phyloP scores from a whole-genome alignment of 2,797 vertebrate species.

The Pampus argenteus region DNA sequence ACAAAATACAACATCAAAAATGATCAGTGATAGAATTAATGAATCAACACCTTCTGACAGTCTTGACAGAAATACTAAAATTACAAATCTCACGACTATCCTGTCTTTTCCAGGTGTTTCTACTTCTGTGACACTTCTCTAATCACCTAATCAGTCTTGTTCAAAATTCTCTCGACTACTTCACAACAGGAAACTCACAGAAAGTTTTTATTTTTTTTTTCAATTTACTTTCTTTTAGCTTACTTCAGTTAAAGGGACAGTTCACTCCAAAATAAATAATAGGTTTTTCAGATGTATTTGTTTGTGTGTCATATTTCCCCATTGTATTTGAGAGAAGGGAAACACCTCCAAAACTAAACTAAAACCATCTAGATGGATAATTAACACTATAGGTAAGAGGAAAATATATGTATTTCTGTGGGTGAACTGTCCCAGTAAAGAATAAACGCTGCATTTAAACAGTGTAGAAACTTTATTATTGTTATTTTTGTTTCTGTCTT shows the following conservation, averaged over 20 bases:
- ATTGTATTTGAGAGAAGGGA: no score
- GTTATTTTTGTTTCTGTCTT: not conserved
- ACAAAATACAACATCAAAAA: not conserved
- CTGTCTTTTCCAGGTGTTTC: not conserved
- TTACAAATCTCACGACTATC: not conserved
- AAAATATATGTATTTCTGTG: no score
- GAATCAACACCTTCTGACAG: not conserved
- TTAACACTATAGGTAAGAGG: no score
- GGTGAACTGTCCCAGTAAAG: no score
- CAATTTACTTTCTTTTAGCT: not conserved
- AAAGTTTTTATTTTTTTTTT: not conserved
- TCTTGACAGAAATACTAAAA: not conserved
- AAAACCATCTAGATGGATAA: no score
- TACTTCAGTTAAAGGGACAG: not conserved
- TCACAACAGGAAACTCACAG: not conserved
- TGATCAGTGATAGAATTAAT: not conserved
- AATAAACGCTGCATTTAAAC: no score
- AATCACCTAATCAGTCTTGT: not conserved
- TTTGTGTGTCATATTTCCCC: no score
- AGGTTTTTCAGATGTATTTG: no score
- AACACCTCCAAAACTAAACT: no score
- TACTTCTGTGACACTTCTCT: not conserved
- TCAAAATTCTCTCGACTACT: not conserved
- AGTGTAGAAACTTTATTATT: no score
- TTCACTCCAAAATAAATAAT: no score